Evolutionary conservation across 1,140 invertebrate species (phyloP), one percentile per base, ranked within the genome.

Genomic region (Akabosia matsudoensis): DNA sequence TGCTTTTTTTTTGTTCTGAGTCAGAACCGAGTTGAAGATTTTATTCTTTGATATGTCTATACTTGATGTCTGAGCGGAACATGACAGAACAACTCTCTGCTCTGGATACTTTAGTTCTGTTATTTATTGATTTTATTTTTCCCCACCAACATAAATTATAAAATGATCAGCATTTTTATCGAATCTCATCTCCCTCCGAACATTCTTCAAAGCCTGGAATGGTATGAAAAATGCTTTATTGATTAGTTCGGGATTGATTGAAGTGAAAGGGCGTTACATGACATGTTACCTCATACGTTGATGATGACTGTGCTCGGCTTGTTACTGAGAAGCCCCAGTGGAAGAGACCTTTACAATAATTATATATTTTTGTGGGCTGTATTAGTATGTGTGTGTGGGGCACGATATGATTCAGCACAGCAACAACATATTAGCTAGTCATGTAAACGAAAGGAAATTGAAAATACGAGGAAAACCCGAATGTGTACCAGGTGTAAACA

Each of bases 341-440:
- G n/a, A n/a, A n/a, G n/a, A n/a, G n/a, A n/a, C n/a, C n/a, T n/a
- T n/a, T n/a, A n/a, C n/a, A n/a, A n/a, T n/a, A n/a, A n/a, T n/a
- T n/a, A n/a, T n/a, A n/a, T n/a, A n/a, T n/a, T n/a, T 45, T 18
- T 45, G 37, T 18, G 7, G 37, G 37, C n/a, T 45, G 37, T 45
- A 18, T 28, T 70, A 14, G 2, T 10, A 67, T 2, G 31, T 67
- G 61, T 67, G 61, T 67, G 61, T 67, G 61, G 61, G 28, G n/a
- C n/a, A n/a, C n/a, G n/a, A 67, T 67, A 67, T 67, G 61, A 30
- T 67, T 31, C 61, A 67, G 22, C 31, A 30, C n/a, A n/a, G n/a
- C n/a, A n/a, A n/a, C n/a, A n/a, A n/a, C n/a, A n/a, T n/a, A n/a
- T n/a, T n/a, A n/a, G n/a, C n/a, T n/a, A n/a, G n/a, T n/a, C n/a